These are phyloP conservation scores for Scyliorhinus canicula DNA, from an alignment of 2,797 vertebrate genomes.

Conservation along the genomic window DNA sequence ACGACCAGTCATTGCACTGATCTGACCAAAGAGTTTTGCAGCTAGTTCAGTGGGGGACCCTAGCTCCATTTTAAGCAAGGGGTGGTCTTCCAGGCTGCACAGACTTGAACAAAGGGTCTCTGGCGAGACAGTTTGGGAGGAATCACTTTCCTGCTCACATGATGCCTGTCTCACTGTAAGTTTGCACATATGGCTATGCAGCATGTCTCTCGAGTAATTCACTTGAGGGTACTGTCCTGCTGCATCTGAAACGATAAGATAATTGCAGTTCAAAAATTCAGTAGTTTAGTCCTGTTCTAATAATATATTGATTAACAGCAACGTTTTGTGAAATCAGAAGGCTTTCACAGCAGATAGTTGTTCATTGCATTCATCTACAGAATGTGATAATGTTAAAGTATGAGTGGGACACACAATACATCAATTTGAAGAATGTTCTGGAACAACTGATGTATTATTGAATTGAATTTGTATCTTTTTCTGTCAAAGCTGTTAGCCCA, in stretches of 20 bases:
- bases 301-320: neutral
- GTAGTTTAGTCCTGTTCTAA: neutral
- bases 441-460: neutral
- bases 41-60: constrained; percentile 74
- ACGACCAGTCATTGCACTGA: constrained; percentile 49
- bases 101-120: constrained; percentile 92
- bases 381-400: neutral
- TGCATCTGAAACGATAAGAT: constrained; percentile 51
- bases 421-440: neutral
- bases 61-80: constrained; percentile 66
- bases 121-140: constrained; percentile 77
- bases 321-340: neutral
- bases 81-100: constrained; percentile 86
- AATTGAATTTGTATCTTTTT: neutral
- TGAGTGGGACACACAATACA: neutral
- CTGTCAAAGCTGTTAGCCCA: neutral
- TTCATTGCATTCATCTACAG: neutral
- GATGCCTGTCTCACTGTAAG: constrained; percentile 63
- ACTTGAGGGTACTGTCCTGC: constrained; percentile 52
- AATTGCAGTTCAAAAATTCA: neutral
- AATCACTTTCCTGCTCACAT: constrained; percentile 71
- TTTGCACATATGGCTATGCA: constrained; percentile 77
- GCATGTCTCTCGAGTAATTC: constrained; percentile 75
- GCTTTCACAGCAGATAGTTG: neutral
- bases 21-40: constrained; percentile 74